These are phyloP conservation scores for Phaethon lepturus DNA, from an alignment of 2,113 vertebrate genomes.

Conservation along the genomic window DNA sequence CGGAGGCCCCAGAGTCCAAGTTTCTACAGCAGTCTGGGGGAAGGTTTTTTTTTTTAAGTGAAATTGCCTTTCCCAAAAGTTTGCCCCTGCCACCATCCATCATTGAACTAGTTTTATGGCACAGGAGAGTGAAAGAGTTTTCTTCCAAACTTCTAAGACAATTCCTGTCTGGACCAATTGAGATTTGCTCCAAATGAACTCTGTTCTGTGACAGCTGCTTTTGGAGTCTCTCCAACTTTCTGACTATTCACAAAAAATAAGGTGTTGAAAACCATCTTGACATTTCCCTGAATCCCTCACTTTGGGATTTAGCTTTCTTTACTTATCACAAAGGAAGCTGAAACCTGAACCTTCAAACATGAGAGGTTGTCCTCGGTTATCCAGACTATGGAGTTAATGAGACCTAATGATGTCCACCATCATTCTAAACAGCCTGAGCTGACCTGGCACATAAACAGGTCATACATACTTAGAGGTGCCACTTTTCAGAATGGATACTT, in stretches of 20 bases:
- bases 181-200: background rate
- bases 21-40: background rate
- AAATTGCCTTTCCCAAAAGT: background rate
- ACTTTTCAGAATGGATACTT: background rate
- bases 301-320: background rate
- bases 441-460: background rate
- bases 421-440: background rate
- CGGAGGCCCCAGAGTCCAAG: background rate
- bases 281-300: background rate
- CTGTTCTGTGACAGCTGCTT: background rate
- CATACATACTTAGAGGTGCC: background rate
- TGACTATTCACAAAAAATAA: background rate
- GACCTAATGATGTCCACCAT: background rate
- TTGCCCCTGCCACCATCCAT: background rate
- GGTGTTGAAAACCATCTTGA: background rate
- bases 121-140: background rate
- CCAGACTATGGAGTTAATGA: background rate
- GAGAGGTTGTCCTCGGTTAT: background rate
- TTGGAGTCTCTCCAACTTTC: background rate
- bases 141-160: background rate
- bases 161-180: background rate
- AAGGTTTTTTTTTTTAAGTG: accelerated
- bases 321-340: background rate
- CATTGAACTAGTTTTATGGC: background rate
- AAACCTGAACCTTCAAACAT: background rate